Percentiles rank a stretch among this genome's conserved stretches.
Conservation (phyloP, 2,113 vertebrate species). For the Phaetusa simplex region DNA sequence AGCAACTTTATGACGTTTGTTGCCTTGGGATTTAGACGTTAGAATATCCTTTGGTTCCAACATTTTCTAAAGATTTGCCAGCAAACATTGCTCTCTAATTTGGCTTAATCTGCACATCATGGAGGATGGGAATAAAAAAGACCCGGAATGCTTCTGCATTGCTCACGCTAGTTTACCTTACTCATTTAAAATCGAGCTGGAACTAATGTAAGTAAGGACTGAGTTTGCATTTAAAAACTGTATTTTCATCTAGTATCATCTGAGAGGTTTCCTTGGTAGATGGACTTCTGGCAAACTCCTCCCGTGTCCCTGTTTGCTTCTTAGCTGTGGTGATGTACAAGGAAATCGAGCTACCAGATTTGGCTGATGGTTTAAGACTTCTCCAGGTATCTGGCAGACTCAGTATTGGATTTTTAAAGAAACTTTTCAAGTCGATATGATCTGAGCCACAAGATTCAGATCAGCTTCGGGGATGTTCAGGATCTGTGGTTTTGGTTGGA, state of each 20-base stretch:
- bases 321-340: neutral
- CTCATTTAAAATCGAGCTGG: neutral
- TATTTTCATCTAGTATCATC: neutral
- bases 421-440: neutral
- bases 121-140: neutral
- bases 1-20: slow-evolving; percentile 53
- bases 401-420: neutral
- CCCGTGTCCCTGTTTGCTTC: neutral
- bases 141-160: neutral
- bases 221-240: neutral
- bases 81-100: neutral
- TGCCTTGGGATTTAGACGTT: slow-evolving; percentile 57
- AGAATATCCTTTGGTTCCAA: slow-evolving; percentile 60
- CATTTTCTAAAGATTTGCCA: slow-evolving; percentile 50
- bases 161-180: neutral
- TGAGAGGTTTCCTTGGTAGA: neutral
- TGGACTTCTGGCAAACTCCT: neutral
- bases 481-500: neutral
- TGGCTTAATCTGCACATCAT: neutral
- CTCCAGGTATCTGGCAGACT: neutral
- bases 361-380: neutral
- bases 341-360: neutral
- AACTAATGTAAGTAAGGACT: neutral
- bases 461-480: neutral
- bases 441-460: neutral